A percentile compares a stretch with the other conserved stretches of the same genome.
These are phyloP conservation scores for Myoxocephalus aenaeus DNA, from an alignment of 2,797 vertebrate genomes.

Conservation along the genomic window DNA sequence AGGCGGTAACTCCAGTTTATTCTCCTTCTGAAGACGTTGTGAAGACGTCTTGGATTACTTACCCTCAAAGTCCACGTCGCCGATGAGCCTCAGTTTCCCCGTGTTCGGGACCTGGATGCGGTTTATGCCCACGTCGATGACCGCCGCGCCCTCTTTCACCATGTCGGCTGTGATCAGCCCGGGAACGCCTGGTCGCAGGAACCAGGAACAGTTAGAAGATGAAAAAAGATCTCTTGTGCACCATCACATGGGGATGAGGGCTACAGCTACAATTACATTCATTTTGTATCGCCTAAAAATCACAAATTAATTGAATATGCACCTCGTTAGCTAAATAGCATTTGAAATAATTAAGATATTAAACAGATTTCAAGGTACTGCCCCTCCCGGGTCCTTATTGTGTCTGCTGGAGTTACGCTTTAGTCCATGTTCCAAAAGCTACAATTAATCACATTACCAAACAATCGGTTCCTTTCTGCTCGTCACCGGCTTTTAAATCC, in stretches of 20 bases:
- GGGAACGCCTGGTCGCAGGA: constrained; percentile 85
- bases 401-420: neutral
- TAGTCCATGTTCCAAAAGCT: neutral
- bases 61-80: constrained; percentile 97
- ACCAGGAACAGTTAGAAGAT: neutral
- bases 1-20: too few relatives aligned
- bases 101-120: constrained; percentile 87
- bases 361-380: neutral
- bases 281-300: too few relatives aligned
- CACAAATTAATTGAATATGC: neutral
- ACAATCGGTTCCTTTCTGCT: neutral
- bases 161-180: constrained; percentile 92
- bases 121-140: constrained; percentile 95
- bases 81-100: constrained; percentile 88
- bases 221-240: neutral
- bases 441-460: neutral
- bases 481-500: constrained; percentile 20
- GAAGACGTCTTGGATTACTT: constrained; percentile 57
- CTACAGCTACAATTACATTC: too few relatives aligned
- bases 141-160: constrained; percentile 92
- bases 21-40: neutral
- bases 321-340: neutral
- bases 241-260: neutral
- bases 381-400: neutral
- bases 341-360: neutral